A percentile compares a stretch with the other conserved stretches of the same genome.
Conservation (phyloP, 2,113 vertebrate genomes). For the Plectropomus leopardus region DNA sequence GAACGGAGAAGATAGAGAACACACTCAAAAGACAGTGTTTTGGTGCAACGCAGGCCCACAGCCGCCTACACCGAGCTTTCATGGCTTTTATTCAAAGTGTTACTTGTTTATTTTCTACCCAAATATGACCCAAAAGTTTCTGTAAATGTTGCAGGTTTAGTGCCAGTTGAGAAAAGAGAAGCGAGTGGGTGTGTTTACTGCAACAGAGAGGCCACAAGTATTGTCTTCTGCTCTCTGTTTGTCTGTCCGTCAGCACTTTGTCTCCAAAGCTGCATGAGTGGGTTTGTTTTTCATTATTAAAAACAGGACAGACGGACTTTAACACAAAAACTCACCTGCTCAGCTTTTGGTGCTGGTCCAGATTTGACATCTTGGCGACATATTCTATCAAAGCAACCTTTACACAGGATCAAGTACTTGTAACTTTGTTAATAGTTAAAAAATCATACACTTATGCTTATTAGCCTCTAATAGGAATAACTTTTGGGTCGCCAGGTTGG, state of each 20-base stretch:
- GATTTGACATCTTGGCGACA: not conserved
- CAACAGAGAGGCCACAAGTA: not conserved
- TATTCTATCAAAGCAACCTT: not conserved
- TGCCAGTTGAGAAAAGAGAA: not conserved
- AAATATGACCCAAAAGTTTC: not conserved
- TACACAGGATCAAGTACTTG: not conserved
- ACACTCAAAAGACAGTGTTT: not conserved
- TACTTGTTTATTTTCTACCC: not conserved
- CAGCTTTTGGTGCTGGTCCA: not conserved
- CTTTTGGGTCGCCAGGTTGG: no score
- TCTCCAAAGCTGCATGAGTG: not conserved
- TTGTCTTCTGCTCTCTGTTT: not conserved
- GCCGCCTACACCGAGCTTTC: not conserved
- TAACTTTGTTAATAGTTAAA: not conserved
- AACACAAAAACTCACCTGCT: not conserved
- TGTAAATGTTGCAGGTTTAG: slow-evolving; percentile 9
- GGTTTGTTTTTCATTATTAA: not conserved
- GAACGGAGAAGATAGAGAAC: slow-evolving; percentile 13
- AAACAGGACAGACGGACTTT: not conserved
- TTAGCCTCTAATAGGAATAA: not conserved
- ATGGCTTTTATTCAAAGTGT: slow-evolving; percentile 12
- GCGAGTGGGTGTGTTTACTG: not conserved
- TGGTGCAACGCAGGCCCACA: not conserved
- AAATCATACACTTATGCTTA: not conserved
- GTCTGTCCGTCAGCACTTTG: not conserved